Evolutionary conservation across 2,888 invertebrate genomes (phyloP).

Genomic region (Camptogramma bilineatum): DNA sequence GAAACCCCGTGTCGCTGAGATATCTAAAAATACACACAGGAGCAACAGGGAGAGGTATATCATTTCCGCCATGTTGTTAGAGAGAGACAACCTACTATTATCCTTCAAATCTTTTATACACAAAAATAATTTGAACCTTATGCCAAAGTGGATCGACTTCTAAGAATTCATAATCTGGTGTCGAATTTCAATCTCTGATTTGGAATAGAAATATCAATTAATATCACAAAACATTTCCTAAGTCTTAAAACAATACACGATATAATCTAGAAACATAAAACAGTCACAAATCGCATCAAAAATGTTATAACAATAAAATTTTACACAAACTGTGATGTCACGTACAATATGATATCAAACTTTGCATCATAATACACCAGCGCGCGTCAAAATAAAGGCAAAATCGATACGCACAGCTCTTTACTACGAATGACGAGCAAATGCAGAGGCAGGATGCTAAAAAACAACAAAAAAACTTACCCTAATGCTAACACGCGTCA

Average conservation of each 20-base stretch:
- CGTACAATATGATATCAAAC: conserved; percentile 54
- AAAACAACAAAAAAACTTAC: conserved; percentile 57
- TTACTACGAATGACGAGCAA: conserved; percentile 32
- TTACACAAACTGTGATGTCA: conserved; percentile 52
- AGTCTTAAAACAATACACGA: background rate
- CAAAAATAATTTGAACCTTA: conserved; percentile 35
- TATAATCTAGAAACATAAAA: conserved; percentile 12
- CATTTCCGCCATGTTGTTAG: conserved; percentile 47
- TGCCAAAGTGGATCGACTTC: conserved; percentile 16
- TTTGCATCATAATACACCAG: conserved; percentile 54
- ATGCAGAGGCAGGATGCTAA: conserved; percentile 18
- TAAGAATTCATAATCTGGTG: conserved; percentile 5
- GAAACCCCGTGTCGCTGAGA: conserved; percentile 34
- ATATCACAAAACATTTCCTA: conserved; percentile 3
- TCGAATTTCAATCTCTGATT: conserved; percentile 5
- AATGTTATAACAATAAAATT: conserved; percentile 41
- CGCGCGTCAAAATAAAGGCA: conserved; percentile 42
- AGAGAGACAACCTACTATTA: conserved; percentile 57
- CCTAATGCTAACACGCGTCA: conserved; percentile 58
- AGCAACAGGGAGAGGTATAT: conserved; percentile 58
- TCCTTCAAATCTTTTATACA: conserved; percentile 13
- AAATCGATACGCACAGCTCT: conserved; percentile 38
- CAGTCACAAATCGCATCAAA: conserved; percentile 40
- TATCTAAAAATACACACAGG: conserved; percentile 47
- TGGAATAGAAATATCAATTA: background rate